Base-by-base conservation (phyloP, 2,888 invertebrate genomes). In the Parnassius mnemosyne region DNA sequence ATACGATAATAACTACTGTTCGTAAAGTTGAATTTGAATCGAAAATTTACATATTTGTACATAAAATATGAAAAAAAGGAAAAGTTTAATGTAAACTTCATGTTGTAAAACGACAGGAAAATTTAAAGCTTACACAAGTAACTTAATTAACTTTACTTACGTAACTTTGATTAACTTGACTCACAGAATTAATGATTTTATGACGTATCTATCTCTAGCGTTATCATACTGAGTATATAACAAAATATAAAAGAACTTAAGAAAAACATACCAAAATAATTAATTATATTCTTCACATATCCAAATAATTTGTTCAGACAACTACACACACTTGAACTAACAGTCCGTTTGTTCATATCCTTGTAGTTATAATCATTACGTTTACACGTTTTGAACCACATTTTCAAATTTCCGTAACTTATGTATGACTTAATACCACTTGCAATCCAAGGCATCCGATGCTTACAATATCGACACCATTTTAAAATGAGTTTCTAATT, bases 181-280 rank as follows among this genome's bases (percentile, higher is more conserved):
- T 34, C 34, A 34, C 34, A 7, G 34, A 34, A 34, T 34, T 7
- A 34, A 34, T 34, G 7, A 34, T 34, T 34, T 34, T 34, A 25
- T 25, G 34, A 34, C 34, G 34, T 34, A 7, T 34, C 5, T 34
- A 34, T 34, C 34, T 34, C 34, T 34, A 34, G 7, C 7, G 34
- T 34, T 34, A 34, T 34, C 34, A 34, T 34, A 34, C 7, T 34
- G 7, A 34, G 34, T 34, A 7, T 7, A 34, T 7, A 34, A 7
- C 34, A 34, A 34, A 16, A 34, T 34, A 34, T 20, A 16, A 25
- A 20, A 3, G 10, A 47, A 50, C 42, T 34, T 56, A 42, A 51
- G 13, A 3, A 46, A 51, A n/a, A 54, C 87, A 73, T 85, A 89
- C 89, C 88, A 66, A 88, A 84, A 75, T 78, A 85, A 16, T 82